Evolutionary conservation across 2,888 invertebrate genomes (phyloP).

Genomic region (Eilema caniola): DNA sequence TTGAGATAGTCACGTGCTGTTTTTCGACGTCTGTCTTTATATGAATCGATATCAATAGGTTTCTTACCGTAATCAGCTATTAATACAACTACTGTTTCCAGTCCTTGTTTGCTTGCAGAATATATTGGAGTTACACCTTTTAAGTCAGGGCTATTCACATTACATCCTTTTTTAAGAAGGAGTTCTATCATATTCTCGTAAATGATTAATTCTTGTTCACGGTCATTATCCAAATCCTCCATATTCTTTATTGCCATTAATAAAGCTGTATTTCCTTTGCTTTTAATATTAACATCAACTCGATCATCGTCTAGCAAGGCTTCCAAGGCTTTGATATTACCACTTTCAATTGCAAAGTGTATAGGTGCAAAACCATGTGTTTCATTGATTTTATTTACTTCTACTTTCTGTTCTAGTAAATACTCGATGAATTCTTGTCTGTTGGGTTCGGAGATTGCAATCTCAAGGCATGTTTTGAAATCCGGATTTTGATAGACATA

Average conservation of each 20-base stretch:
- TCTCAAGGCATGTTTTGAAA: constrained; percentile 87
- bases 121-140: constrained; percentile 87
- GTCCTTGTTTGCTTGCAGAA: constrained; percentile 87
- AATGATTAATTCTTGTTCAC: constrained; percentile 73
- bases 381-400: constrained; percentile 87
- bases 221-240: constrained; percentile 81
- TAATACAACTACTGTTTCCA: constrained; percentile 82
- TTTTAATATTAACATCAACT: constrained; percentile 82
- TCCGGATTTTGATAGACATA: constrained; percentile 86
- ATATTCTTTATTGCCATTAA: constrained; percentile 83
- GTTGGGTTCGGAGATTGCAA: constrained; percentile 84
- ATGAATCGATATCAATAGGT: constrained; percentile 86
- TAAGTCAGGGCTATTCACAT: constrained; percentile 85
- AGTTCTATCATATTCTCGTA: constrained; percentile 83
- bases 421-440: constrained; percentile 85
- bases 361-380: constrained; percentile 88
- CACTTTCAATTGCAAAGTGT: constrained; percentile 88
- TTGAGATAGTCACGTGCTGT: constrained; percentile 86
- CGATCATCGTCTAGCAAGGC: constrained; percentile 79
- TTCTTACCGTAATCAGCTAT: constrained; percentile 83
- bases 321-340: constrained; percentile 80
- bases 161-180: constrained; percentile 85
- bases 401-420: constrained; percentile 87
- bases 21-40: constrained; percentile 84
- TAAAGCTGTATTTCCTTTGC: constrained; percentile 84